A percentile compares a stretch with the other conserved stretches of the same genome.
phyloP scores from a whole-genome alignment of 2,888 invertebrate species.

The Ditylenchus weischeri region DNA sequence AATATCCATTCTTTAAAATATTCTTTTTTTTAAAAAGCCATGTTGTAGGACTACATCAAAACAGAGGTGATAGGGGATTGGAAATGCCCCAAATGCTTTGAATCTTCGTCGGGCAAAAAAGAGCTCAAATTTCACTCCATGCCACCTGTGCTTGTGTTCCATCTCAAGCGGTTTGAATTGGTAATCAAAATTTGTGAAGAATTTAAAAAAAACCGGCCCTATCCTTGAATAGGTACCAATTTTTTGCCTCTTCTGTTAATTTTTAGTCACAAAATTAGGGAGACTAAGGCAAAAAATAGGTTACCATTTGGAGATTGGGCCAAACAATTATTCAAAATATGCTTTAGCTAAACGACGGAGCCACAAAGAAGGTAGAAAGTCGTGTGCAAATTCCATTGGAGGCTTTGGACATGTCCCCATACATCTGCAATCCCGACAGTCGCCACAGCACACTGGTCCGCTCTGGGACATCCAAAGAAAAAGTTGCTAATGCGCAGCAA shows the following conservation, averaged over 20 bases:
- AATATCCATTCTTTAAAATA: no score
- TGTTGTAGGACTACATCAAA: constrained; percentile 21
- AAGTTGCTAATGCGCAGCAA: background rate
- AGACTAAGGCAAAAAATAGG: no score
- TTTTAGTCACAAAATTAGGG: no score
- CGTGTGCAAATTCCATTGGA: constrained; percentile 29
- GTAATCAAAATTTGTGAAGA: background rate
- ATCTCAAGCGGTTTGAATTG: constrained; percentile 33
- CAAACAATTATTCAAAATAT: background rate
- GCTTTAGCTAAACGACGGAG: constrained; percentile 24
- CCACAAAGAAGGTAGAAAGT: constrained; percentile 30
- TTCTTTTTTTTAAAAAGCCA: background rate
- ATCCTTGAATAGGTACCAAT: no score
- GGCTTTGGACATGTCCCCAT: constrained; percentile 29
- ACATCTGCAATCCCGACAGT: constrained; percentile 27
- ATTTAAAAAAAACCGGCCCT: no score
- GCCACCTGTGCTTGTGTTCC: constrained; percentile 34
- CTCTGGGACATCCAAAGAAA: background rate
- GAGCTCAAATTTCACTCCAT: constrained; percentile 31
- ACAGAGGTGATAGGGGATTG: constrained; percentile 27
- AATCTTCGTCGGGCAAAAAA: constrained; percentile 23
- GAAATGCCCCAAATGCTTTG: constrained; percentile 28
- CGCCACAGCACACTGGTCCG: constrained; percentile 20
- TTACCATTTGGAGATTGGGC: no score
- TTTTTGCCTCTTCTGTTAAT: no score